A percentile compares a stretch with the other conserved stretches of the same genome.
Conservation (phyloP, 2,888 invertebrate species). For the Dynastes tityus region DNA sequence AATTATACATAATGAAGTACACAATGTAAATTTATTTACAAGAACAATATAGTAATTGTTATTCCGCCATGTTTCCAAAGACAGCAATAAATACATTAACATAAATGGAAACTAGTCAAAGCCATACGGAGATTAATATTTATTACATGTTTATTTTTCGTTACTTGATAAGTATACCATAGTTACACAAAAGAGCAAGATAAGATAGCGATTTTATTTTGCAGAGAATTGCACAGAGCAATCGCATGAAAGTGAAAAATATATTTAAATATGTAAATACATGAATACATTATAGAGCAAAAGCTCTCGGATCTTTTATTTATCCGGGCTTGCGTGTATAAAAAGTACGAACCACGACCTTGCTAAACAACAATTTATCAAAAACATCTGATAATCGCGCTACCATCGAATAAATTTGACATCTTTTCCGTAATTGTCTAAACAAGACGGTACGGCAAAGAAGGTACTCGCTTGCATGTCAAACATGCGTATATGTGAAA, state of each 20-base stretch:
- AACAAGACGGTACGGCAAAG: neutral
- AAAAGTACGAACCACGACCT: slow-evolving; percentile 25
- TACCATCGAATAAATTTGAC: slow-evolving; percentile 5
- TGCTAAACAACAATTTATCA: slow-evolving; percentile 32
- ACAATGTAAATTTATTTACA: too few relatives aligned
- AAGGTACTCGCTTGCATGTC: slow-evolving; percentile 33
- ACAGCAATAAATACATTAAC: neutral
- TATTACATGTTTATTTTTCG: neutral
- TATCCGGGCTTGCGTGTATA: neutral
- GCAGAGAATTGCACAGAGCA: neutral
- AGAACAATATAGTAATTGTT: too few relatives aligned
- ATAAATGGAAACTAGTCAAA: neutral
- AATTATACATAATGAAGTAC: too few relatives aligned
- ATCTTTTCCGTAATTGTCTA: slow-evolving; percentile 19
- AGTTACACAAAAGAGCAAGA: slow-evolving; percentile 32
- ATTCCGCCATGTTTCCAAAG: too few relatives aligned
- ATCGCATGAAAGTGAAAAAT: neutral
- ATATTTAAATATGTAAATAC: neutral
- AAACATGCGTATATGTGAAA: slow-evolving; percentile 53
- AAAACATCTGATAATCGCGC: slow-evolving; percentile 29
- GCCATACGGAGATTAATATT: neutral
- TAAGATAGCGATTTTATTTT: slow-evolving; percentile 19
- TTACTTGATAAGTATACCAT: slow-evolving; percentile 12
- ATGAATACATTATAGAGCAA: neutral
- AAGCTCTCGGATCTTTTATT: neutral